phyloP scores from a whole-genome alignment of 2,888 invertebrate species.

The Trichogramma dendrolimi region DNA sequence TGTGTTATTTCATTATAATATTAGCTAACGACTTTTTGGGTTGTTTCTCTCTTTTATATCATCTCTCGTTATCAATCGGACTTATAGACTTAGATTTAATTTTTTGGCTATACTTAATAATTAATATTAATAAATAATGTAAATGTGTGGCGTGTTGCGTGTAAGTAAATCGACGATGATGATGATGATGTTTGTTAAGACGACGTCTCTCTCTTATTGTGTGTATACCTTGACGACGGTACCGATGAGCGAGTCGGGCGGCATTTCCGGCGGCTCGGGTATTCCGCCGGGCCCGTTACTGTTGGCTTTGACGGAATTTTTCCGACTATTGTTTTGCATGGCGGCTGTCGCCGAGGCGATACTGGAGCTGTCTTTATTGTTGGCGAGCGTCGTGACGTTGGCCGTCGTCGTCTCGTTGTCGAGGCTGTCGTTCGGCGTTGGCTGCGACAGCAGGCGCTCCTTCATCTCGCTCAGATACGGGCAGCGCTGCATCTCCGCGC shows the following conservation, averaged over 20 bases:
- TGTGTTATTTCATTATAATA: no score
- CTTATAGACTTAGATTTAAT: no score
- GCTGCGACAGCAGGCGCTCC: slow-evolving; percentile 78
- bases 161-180: no score
- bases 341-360: slow-evolving; percentile 7
- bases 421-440: slow-evolving; percentile 61
- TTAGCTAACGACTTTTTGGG: no score
- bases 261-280: slow-evolving; percentile 52
- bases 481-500: slow-evolving; percentile 73
- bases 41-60: no score
- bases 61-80: no score
- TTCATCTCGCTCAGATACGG: slow-evolving; percentile 92
- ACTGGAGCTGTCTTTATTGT: slow-evolving; percentile 8
- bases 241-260: slow-evolving; percentile 70
- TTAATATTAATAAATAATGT: no score
- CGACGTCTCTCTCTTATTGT: background rate
- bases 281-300: slow-evolving; percentile 51
- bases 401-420: slow-evolving; percentile 54
- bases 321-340: slow-evolving; percentile 21
- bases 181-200: no score
- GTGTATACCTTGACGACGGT: slow-evolving; percentile 80
- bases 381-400: background rate
- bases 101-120: no score
- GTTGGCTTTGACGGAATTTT: slow-evolving; percentile 52
- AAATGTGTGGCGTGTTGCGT: no score